Base-by-base conservation (phyloP, 2,797 vertebrate species). In the Thripadectes ignobilis region DNA sequence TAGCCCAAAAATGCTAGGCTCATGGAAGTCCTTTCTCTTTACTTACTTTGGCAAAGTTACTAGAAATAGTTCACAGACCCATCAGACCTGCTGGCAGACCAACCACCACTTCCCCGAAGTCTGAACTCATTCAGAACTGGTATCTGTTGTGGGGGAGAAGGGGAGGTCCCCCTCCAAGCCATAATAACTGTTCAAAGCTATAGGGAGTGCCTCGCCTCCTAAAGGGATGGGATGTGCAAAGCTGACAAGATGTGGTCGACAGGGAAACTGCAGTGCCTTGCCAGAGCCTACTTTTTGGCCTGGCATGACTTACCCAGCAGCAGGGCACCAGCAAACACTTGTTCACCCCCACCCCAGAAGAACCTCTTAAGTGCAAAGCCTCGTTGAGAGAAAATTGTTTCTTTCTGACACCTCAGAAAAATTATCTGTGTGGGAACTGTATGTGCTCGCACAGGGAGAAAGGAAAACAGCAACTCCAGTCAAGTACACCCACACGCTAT, bases 181-280 rank as follows among this genome's bases (percentile, higher is more conserved):
- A 1, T 11, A 72, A 7, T 1, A 74, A 85, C 12, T 54, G 26
- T 30, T 78, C 38, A 52, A 38, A 71, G 45, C 2, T 29, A n/a
- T 9, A 1, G 0, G 29, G 4, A 69, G 10, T 7, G 11, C 20
- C 38, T 75, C 4, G 1, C 4, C 26, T 87, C 9, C 21, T 71
- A 49, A 79, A 20, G 2, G 17, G 9, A 57, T 0, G 2, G 17
- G 13, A 57, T 0, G 7, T 9, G 8, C 19, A 72, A 88, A 73
- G 20, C 19, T 67, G 52, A 65, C 26, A 77, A 54, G 7, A 39
- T 7, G 41, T 0, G 2, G 46, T 27, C 43, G 61, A 27, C 0
- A 51, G 12, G 23, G 13, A 15, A 88, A 74, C 27, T n/a, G 10
- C 1, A 49, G 30, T 21, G 4, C 16, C 39, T 59, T 71, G 45